Percentiles rank a stretch among this genome's conserved stretches.
Conservation (phyloP, 2,888 invertebrate species). For the Ischnus inquisitorius region DNA sequence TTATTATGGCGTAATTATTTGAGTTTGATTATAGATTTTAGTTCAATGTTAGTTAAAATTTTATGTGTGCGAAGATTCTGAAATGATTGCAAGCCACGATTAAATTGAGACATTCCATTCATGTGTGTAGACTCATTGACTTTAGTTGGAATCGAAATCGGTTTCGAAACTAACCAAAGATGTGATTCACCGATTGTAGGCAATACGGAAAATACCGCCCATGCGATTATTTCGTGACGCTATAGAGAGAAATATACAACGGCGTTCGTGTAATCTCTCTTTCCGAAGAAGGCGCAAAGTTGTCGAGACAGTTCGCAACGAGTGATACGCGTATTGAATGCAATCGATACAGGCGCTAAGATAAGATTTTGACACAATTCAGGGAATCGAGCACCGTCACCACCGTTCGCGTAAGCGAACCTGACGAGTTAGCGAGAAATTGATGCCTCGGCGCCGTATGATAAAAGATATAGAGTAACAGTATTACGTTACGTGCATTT, state of each 20-base stretch:
- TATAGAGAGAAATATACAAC: too few species aligned
- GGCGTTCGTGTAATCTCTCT: neutral
- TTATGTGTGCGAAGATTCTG: too few species aligned
- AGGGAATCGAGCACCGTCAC: neutral
- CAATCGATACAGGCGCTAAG: constrained; percentile 65
- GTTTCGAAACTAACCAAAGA: too few species aligned
- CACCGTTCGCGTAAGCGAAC: neutral
- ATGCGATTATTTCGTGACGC: too few species aligned
- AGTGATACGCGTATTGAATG: neutral
- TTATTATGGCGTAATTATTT: too few species aligned
- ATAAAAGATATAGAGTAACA: neutral
- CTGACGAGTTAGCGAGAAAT: neutral
- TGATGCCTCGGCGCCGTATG: neutral
- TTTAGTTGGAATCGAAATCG: too few species aligned
- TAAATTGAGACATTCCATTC: too few species aligned
- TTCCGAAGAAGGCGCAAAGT: neutral
- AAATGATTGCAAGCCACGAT: too few species aligned
- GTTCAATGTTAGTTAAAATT: too few species aligned
- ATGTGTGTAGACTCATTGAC: too few species aligned
- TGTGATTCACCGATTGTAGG: too few species aligned
- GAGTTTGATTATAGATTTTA: too few species aligned
- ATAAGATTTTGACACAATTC: constrained; percentile 72
- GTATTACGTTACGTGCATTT: neutral
- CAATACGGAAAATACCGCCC: neutral
- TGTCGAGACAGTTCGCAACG: neutral